Percentiles rank a stretch among this genome's conserved stretches.
These are phyloP conservation scores for Drosophila prolongata DNA, from an alignment of 2,888 invertebrate species.

Conservation along the genomic window DNA sequence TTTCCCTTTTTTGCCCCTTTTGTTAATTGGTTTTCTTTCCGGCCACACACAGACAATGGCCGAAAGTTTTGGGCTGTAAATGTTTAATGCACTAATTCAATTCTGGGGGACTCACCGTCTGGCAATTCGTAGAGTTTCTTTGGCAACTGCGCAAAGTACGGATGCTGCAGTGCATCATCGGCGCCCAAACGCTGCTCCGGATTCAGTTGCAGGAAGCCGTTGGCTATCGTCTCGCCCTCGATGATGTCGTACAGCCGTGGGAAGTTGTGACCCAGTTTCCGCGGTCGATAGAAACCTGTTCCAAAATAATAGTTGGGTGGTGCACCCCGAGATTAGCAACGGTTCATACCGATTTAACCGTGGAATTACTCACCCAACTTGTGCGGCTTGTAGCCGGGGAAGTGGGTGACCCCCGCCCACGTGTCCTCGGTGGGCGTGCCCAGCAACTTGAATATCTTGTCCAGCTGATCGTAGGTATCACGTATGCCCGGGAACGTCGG, in stretches of 20 bases:
- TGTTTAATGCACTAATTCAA: constrained; percentile 64
- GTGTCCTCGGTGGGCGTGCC: constrained; percentile 97
- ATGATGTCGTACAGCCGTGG: constrained; percentile 95
- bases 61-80: constrained; percentile 36
- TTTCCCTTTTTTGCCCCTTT: not conserved
- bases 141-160: constrained; percentile 96
- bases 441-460: constrained; percentile 98
- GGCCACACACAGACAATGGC: constrained; percentile 53
- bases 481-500: constrained; percentile 99
- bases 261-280: constrained; percentile 93
- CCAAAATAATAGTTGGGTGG: too few relatives aligned
- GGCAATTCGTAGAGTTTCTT: constrained; percentile 95
- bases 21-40: constrained; percentile 62
- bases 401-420: constrained; percentile 95
- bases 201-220: constrained; percentile 93
- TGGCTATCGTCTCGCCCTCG: constrained; percentile 95
- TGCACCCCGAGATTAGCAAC: too few relatives aligned
- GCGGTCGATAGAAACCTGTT: constrained; percentile 88
- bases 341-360: too few relatives aligned
- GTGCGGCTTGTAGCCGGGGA: constrained; percentile 94
- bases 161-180: constrained; percentile 93
- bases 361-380: constrained; percentile 85
- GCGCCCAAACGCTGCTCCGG: constrained; percentile 95
- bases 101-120: constrained; percentile 89
- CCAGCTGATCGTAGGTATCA: constrained; percentile 98